Percentiles rank a stretch among this genome's conserved stretches.
phyloP scores from a whole-genome alignment of 1,140 invertebrate genomes.

The Temnothorax longispinosus region DNA sequence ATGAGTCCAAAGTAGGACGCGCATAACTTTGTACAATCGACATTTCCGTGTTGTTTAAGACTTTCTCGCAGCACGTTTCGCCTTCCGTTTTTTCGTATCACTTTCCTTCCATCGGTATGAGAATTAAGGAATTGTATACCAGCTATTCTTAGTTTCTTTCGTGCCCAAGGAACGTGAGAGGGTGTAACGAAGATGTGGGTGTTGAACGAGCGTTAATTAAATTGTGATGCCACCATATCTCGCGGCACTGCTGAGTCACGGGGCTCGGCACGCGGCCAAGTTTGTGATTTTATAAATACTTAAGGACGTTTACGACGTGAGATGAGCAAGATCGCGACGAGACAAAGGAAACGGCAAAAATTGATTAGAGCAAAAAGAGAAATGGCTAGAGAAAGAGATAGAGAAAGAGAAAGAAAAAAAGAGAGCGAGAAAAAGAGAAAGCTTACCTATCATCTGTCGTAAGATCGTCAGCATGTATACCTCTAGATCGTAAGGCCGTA shows the following conservation, averaged over 20 bases:
- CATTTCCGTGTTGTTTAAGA: slow-evolving; percentile 49
- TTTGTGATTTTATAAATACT: slow-evolving; percentile 86
- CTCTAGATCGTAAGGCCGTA: slow-evolving; percentile 84
- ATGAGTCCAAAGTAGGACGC: slow-evolving; percentile 25
- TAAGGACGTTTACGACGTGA: slow-evolving; percentile 80
- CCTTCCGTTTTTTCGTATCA: slow-evolving; percentile 47
- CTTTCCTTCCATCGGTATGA: slow-evolving; percentile 45
- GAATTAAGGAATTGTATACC: slow-evolving; percentile 43
- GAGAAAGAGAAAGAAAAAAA: background rate
- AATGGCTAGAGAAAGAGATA: background rate
- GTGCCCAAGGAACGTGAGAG: slow-evolving; percentile 58
- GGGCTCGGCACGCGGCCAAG: slow-evolving; percentile 84
- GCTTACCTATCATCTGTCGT: slow-evolving; percentile 80
- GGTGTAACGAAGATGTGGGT: slow-evolving; percentile 78
- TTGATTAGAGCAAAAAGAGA: slow-evolving; percentile 28
- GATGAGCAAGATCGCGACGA: slow-evolving; percentile 48
- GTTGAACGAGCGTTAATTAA: slow-evolving; percentile 84
- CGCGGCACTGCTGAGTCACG: slow-evolving; percentile 85
- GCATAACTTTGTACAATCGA: slow-evolving; percentile 42
- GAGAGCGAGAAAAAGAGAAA: slow-evolving; percentile 37
- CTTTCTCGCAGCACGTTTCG: slow-evolving; percentile 28
- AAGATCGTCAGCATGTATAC: slow-evolving; percentile 85
- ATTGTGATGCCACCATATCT: slow-evolving; percentile 87
- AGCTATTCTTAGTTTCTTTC: slow-evolving; percentile 45
- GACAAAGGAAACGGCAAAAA: slow-evolving; percentile 45